Conservation (phyloP, 1,140 invertebrate species). For the Drosophila bipectinata region DNA sequence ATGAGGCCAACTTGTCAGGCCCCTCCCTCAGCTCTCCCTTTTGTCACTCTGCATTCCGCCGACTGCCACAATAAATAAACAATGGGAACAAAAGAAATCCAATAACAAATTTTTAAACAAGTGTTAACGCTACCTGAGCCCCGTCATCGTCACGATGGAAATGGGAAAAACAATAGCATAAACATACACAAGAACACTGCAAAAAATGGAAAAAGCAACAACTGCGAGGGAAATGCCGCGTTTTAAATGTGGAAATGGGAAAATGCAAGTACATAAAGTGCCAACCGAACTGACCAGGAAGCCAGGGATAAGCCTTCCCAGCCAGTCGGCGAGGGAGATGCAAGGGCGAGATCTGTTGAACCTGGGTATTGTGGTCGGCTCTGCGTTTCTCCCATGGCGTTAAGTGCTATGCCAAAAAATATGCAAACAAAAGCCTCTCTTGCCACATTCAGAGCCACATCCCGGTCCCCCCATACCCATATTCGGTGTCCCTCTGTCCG, state of each 20-base stretch:
- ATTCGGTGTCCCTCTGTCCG: neutral
- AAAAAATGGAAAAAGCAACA: conserved; percentile 7
- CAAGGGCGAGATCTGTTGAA: conserved; percentile 9
- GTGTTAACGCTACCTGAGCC: conserved; percentile 77
- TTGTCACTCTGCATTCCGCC: neutral
- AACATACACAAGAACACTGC: conserved; percentile 6
- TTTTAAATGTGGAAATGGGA: conserved; percentile 63
- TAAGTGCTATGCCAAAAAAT: conserved; percentile 61
- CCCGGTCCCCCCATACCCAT: neutral
- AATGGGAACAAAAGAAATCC: conserved; percentile 66
- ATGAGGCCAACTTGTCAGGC: conserved; percentile 24
- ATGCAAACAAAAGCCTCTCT: conserved; percentile 53
- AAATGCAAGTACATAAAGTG: conserved; percentile 62
- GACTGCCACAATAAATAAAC: conserved; percentile 64
- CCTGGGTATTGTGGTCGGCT: conserved; percentile 66
- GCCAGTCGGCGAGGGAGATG: neutral
- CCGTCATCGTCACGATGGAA: conserved; percentile 34
- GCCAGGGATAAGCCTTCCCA: conserved; percentile 56
- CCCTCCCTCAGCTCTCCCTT: conserved; percentile 6
- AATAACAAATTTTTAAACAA: conserved; percentile 82
- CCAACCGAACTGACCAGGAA: conserved; percentile 27
- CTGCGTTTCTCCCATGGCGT: conserved; percentile 26
- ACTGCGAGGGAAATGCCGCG: conserved; percentile 21
- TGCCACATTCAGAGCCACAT: conserved; percentile 19
- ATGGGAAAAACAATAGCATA: conserved; percentile 32